Conservation (phyloP, 2,888 invertebrate species). For the Hoplodrina blanda region DNA sequence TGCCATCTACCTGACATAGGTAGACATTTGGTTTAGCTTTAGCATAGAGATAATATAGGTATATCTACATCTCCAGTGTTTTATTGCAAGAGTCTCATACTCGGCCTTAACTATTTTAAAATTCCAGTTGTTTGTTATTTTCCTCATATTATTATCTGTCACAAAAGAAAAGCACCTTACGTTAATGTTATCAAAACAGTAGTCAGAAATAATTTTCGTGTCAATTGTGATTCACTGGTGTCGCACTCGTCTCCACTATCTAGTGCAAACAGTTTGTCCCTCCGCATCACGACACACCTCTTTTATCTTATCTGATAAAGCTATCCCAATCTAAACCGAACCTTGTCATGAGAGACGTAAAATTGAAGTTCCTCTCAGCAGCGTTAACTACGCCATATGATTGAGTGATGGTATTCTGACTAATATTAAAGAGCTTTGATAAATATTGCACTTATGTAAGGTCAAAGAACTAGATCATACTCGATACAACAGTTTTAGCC, state of each 20-base stretch:
- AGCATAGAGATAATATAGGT: too few species aligned
- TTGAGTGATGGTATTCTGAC: slow-evolving; percentile 19
- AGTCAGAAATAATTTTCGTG: slow-evolving; percentile 20
- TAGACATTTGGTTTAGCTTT: background rate
- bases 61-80: too few species aligned
- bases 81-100: background rate
- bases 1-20: background rate
- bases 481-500: slow-evolving; percentile 7
- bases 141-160: slow-evolving; percentile 1
- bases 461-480: slow-evolving; percentile 43
- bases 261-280: slow-evolving; percentile 37
- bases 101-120: background rate
- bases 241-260: slow-evolving; percentile 9
- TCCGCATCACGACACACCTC: slow-evolving; percentile 48
- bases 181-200: slow-evolving; percentile 21
- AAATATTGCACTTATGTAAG: slow-evolving; percentile 24
- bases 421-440: slow-evolving; percentile 29
- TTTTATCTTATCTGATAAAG: slow-evolving; percentile 44
- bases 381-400: slow-evolving; percentile 21
- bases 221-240: slow-evolving; percentile 30
- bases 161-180: background rate
- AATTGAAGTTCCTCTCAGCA: background rate
- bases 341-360: background rate
- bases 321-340: slow-evolving; percentile 15
- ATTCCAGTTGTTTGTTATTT: background rate